Evolutionary conservation across 2,113 vertebrate species (phyloP), one percentile per base, ranked within the genome.

Genomic region (Equus przewalskii): DNA sequence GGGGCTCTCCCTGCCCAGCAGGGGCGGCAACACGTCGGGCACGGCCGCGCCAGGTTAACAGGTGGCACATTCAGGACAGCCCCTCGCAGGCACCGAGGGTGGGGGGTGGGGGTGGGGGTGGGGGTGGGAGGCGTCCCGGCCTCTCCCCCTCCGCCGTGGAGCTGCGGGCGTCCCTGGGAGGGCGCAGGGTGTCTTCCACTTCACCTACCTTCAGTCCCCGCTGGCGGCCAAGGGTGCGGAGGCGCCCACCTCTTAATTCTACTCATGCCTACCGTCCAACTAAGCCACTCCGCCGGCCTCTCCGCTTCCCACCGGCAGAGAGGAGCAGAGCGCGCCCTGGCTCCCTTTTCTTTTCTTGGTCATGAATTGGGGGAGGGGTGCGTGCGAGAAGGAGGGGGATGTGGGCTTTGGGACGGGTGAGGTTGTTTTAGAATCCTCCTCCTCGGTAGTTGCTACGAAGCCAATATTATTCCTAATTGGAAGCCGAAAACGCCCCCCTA

Each of bases 161-260:
- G 79, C 95, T 14, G 82, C 28, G 30, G 56, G 58, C 5, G 72
- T 56, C n/a, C 6, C 58, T 3, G 62, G 46, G 51, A 15, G 2
- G 91, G 49, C 49, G 49, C 69, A 9, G 18, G 87, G 51, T 49
- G 60, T 67, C 93, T 41, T 67, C 64, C 24, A 80, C 95, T 60
- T 82, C 88, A 99, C 98, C 98, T 99, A 99, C 98, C 98, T 98
- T 97, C 49, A 1, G 93, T 98, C 89, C 97, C 97, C 54, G 95
- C 94, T 56, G 88, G 93, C 95, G 26, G 94, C 97, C 67, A 51
- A 64, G 96, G 97, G 94, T 90, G 98, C 96, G 60, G 73, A 58
- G 91, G 78, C 94, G 95, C 97, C 96, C 97, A 76, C 89, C 97
- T 93, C 97, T 95, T 91, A 98, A 89, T 30, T 89, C 97, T 15